Evolutionary conservation across 2,888 invertebrate genomes (phyloP), one percentile per base, ranked within the genome.

Genomic region (Platerodrilus igneus): DNA sequence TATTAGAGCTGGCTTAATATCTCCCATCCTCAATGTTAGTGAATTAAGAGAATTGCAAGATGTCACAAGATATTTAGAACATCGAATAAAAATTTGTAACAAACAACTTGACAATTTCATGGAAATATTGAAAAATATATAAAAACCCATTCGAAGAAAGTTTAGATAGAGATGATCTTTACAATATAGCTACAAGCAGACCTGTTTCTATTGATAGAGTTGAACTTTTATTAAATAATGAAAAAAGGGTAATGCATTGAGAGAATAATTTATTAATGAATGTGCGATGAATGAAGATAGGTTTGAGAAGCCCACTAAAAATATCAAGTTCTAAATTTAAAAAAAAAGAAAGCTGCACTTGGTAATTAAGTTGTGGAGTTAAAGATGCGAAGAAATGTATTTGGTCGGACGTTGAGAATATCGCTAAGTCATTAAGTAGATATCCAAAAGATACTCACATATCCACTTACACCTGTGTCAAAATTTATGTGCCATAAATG

Each of bases 341-440:
- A 47, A 37, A 45, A 48, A 31, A 41, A 41, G 30, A 43, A 14
- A 8, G 2, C 46, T 7, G 41, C 37, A 28, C 19, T 43, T 13
- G 39, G 35, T 7, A 45, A 47, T 39, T 47, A 50, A 37, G 37
- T 50, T 38, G 41, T 41, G n/a, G 50, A 51, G 32, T 19, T 51
- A 6, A 33, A 41, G 28, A 40, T 51, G 38, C 45, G 53, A 37
- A 28, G 55, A 23, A 47, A 55, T 37, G 17, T 53, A 18, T 44
- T 53, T 21, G 47, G 52, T 9, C 21, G 51, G 31, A 30, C 51
- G 36, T 43, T 55, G 9, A 45, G 44, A 2, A 42, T 51, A 26
- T 52, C 47, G 5, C n/a, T 50, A 1, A 37, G 21, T 16, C 28
- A 52, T 5, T 35, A 44, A 5, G 33, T 49, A n/a, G 35, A 55